Evolutionary conservation across 2,797 vertebrate genomes (phyloP).

Genomic region (Propithecus deckenii): DNA sequence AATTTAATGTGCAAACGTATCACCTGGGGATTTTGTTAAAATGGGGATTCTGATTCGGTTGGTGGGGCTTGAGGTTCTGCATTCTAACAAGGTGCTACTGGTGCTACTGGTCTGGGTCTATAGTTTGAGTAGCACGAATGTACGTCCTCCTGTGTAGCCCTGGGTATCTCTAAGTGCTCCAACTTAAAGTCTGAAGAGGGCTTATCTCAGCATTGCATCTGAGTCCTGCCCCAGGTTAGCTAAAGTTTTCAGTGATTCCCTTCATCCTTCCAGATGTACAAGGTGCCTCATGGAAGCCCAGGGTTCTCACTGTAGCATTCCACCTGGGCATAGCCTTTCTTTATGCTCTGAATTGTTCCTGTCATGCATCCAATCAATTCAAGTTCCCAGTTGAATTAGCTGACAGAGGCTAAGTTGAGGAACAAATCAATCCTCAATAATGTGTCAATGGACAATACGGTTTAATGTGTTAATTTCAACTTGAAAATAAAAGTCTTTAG

Average conservation of each 20-base stretch:
- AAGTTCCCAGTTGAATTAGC: neutral
- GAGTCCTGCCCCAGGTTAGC: neutral
- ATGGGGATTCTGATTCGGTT: neutral
- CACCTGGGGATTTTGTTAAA: neutral
- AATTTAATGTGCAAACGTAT: neutral
- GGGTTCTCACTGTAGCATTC: neutral
- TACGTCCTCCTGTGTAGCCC: neutral
- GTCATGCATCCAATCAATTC: neutral
- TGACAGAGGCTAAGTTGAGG: neutral
- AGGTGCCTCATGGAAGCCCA: neutral
- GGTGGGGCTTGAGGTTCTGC: neutral
- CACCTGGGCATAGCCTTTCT: neutral
- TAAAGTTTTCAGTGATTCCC: neutral
- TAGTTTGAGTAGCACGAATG: neutral
- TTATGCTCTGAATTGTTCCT: neutral
- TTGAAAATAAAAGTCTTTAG: neutral
- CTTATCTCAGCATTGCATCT: neutral
- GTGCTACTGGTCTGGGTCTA: neutral
- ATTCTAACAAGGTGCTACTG: neutral
- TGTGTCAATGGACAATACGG: neutral
- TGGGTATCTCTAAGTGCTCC: neutral
- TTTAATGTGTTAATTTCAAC: neutral
- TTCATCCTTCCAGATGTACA: neutral
- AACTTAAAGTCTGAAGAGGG: neutral
- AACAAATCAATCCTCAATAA: neutral